A percentile compares a stretch with the other conserved stretches of the same genome.
These are phyloP conservation scores for Penaeus indicus DNA, from an alignment of 1,140 invertebrate genomes.

Conservation along the genomic window DNA sequence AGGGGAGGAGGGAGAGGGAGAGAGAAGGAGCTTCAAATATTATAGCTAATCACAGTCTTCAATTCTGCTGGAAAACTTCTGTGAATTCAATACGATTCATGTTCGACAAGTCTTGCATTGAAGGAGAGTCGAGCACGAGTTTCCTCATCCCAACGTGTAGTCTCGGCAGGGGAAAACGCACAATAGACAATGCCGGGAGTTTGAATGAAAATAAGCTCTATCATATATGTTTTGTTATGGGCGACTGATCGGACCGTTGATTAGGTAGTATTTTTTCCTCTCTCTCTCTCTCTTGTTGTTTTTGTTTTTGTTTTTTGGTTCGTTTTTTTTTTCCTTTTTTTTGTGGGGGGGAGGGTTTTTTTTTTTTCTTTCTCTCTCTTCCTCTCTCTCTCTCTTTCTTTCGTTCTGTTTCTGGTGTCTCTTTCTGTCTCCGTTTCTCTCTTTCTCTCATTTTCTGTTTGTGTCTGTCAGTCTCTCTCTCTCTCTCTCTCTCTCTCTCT, in stretches of 20 bases:
- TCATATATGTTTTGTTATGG: conserved; percentile 48
- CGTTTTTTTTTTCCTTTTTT: no score
- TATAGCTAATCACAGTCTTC: conserved; percentile 29
- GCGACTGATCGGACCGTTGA: conserved; percentile 32
- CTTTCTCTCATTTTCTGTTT: no score
- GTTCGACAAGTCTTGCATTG: conserved; percentile 40
- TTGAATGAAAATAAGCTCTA: conserved; percentile 39
- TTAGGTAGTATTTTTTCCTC: conserved; percentile 31
- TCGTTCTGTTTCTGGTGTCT: no score
- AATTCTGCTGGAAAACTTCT: conserved; percentile 6
- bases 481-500: no score
- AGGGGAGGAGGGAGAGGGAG: background rate
- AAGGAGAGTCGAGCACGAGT: conserved; percentile 37
- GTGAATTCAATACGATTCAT: conserved; percentile 52
- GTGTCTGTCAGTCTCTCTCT: no score
- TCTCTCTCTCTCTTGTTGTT: background rate
- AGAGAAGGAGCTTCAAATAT: background rate
- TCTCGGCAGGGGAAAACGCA: background rate
- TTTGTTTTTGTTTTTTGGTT: no score
- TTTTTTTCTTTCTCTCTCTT: no score
- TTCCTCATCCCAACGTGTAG: conserved; percentile 24
- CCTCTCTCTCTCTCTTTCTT: no score
- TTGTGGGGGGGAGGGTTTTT: no score
- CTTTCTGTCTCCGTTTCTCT: no score
- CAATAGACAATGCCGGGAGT: conserved; percentile 35